Conservation (phyloP, 2,797 vertebrate species). For the Toxotes lorentzi region DNA sequence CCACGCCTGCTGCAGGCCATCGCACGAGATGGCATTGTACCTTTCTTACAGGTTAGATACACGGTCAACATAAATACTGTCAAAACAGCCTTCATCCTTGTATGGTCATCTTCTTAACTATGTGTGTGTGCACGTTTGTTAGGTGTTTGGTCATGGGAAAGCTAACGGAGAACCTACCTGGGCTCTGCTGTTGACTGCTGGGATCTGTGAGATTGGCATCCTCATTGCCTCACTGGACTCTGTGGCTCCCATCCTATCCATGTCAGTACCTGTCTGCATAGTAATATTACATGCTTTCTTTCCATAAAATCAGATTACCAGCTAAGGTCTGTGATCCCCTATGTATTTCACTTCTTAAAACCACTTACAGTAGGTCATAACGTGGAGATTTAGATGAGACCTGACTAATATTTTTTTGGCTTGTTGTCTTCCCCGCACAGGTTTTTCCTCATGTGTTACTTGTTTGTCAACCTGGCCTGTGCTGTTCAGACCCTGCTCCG, state of each 20-base stretch:
- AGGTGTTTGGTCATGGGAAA: slow-evolving; percentile 98
- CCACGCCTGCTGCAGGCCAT: slow-evolving; percentile 96
- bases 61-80: not conserved
- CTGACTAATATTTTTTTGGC: not conserved
- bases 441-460: slow-evolving; percentile 99
- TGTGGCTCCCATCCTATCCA: slow-evolving; percentile 96
- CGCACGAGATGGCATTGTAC: slow-evolving; percentile 94
- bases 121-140: not conserved
- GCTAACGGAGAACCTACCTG: slow-evolving; percentile 97
- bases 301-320: slow-evolving; percentile 29
- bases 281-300: not conserved
- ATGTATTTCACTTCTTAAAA: slow-evolving; percentile 21
- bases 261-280: slow-evolving; percentile 83
- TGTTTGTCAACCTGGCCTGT: slow-evolving; percentile 97
- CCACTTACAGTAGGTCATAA: slow-evolving; percentile 28
- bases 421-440: slow-evolving; percentile 71
- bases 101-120: not conserved
- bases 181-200: slow-evolving; percentile 93
- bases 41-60: slow-evolving; percentile 91
- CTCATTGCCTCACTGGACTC: slow-evolving; percentile 96
- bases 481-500: slow-evolving; percentile 94
- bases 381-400: slow-evolving; percentile 29
- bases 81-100: not conserved
- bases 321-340: slow-evolving; percentile 24
- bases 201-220: slow-evolving; percentile 96